Evolutionary conservation across 2,113 vertebrate species (phyloP).

Genomic region (Neogobius melanostomus): DNA sequence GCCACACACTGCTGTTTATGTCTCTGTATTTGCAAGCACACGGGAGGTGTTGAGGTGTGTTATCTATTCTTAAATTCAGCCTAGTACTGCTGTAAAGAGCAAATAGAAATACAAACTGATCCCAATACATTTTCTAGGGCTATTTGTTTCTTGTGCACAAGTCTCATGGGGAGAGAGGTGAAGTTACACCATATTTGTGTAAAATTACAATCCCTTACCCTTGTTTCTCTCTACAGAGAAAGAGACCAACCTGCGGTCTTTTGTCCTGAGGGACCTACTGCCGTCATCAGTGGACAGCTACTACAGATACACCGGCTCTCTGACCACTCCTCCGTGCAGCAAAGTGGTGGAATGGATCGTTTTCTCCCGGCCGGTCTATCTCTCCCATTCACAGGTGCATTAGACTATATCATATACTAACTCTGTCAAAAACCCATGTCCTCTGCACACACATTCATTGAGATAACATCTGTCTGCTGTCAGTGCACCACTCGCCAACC

Average conservation of each 20-base stretch:
- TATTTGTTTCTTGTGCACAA: too few species aligned
- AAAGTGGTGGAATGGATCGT: slow-evolving; percentile 98
- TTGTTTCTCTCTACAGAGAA: slow-evolving; percentile 82
- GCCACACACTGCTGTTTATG: not conserved
- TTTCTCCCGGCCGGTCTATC: slow-evolving; percentile 89
- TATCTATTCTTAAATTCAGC: not conserved
- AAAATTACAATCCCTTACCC: slow-evolving; percentile 25
- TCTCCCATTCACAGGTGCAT: slow-evolving; percentile 91
- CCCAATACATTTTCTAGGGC: too few species aligned
- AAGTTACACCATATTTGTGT: not conserved
- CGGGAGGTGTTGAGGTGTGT: not conserved
- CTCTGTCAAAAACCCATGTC: slow-evolving; percentile 27
- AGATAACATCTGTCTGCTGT: slow-evolving; percentile 49
- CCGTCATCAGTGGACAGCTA: slow-evolving; percentile 90
- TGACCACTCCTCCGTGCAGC: slow-evolving; percentile 95
- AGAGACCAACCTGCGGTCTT: slow-evolving; percentile 94
- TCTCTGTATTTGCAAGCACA: not conserved
- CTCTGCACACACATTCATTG: slow-evolving; percentile 34
- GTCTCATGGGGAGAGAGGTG: too few species aligned
- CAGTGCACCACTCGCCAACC: slow-evolving; percentile 46
- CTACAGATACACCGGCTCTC: slow-evolving; percentile 93
- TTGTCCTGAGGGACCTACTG: slow-evolving; percentile 90
- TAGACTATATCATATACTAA: slow-evolving; percentile 18
- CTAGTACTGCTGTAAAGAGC: too few species aligned
- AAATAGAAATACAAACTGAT: too few species aligned